These are phyloP conservation scores for Phoenoteleia sp. DNA, from an alignment of 2,888 invertebrate species.

Conservation along the genomic window DNA sequence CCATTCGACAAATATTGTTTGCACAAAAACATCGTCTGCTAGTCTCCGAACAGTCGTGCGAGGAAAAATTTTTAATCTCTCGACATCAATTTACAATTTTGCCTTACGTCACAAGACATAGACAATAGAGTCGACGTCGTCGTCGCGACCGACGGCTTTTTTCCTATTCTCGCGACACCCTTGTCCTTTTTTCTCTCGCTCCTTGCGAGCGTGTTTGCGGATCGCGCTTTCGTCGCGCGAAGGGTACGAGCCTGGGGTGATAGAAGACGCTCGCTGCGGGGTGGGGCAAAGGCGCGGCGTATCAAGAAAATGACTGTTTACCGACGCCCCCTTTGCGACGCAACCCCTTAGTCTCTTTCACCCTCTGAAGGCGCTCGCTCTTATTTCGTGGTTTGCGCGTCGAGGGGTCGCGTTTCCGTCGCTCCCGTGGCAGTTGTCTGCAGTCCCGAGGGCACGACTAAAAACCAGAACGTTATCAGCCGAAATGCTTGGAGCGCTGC, in stretches of 20 bases:
- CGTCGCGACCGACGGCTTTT: slow-evolving; percentile 21
- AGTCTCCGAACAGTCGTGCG: too few species aligned
- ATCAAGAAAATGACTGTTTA: slow-evolving; percentile 75
- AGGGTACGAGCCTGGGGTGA: slow-evolving; percentile 33
- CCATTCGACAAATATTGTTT: too few species aligned
- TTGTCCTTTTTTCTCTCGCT: slow-evolving; percentile 11
- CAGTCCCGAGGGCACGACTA: slow-evolving; percentile 63
- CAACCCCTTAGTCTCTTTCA: slow-evolving; percentile 64
- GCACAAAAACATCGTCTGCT: too few species aligned
- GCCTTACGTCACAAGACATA: slow-evolving; percentile 23
- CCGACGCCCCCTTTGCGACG: slow-evolving; percentile 66
- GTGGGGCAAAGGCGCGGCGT: slow-evolving; percentile 66
- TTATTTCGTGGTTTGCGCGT: slow-evolving; percentile 63
- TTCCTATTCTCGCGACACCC: slow-evolving; percentile 35
- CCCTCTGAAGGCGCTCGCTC: slow-evolving; percentile 54
- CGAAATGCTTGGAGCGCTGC: slow-evolving; percentile 60
- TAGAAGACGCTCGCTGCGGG: slow-evolving; percentile 26
- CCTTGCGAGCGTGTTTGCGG: too few species aligned
- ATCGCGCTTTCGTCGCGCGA: slow-evolving; percentile 31
- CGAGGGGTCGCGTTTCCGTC: slow-evolving; percentile 51
- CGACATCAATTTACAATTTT: slow-evolving; percentile 17
- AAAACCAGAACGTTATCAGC: slow-evolving; percentile 59
- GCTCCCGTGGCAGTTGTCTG: slow-evolving; percentile 34
- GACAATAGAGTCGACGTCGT: slow-evolving; percentile 7
- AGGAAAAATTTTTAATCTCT: slow-evolving; percentile 28